A percentile compares a stretch with the other conserved stretches of the same genome.
These are phyloP conservation scores for Mormyrops boulengeri DNA, from an alignment of 2,797 vertebrate genomes.

Conservation along the genomic window DNA sequence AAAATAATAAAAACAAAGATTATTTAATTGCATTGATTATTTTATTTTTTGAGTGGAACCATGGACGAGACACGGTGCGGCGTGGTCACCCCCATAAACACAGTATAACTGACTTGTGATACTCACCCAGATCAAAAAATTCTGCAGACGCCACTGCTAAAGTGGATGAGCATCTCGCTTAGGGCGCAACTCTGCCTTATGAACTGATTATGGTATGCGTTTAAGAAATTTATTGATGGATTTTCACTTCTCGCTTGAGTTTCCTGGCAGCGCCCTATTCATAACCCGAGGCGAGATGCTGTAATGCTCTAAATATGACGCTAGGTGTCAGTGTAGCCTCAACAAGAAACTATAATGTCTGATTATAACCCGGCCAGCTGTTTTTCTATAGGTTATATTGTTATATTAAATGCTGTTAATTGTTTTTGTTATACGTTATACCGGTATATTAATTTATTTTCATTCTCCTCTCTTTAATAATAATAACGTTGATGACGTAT, in stretches of 20 bases:
- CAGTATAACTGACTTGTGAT: not conserved
- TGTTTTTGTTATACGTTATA: not conserved
- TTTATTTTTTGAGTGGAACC: not conserved
- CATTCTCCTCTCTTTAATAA: not conserved
- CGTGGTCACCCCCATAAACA: not conserved
- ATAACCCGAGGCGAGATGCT: not conserved
- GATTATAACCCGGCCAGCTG: not conserved
- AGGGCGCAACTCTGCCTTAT: not conserved
- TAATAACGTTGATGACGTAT: not conserved
- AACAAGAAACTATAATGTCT: not conserved
- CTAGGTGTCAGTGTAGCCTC: slow-evolving; percentile 45
- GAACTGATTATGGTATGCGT: not conserved
- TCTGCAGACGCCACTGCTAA: not conserved
- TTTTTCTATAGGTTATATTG: not conserved
- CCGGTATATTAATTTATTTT: not conserved
- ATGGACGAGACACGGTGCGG: not conserved
- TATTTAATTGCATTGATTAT: not conserved
- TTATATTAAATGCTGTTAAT: not conserved
- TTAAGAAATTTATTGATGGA: not conserved
- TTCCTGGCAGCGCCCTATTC: not conserved
- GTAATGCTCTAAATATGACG: slow-evolving; percentile 21
- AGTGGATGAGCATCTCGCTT: not conserved
- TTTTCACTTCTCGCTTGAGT: not conserved
- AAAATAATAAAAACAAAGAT: not conserved
- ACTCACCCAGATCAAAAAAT: not conserved